These are phyloP conservation scores for Caenorhabditis uteleia DNA, from an alignment of 2,888 invertebrate genomes.

Conservation along the genomic window DNA sequence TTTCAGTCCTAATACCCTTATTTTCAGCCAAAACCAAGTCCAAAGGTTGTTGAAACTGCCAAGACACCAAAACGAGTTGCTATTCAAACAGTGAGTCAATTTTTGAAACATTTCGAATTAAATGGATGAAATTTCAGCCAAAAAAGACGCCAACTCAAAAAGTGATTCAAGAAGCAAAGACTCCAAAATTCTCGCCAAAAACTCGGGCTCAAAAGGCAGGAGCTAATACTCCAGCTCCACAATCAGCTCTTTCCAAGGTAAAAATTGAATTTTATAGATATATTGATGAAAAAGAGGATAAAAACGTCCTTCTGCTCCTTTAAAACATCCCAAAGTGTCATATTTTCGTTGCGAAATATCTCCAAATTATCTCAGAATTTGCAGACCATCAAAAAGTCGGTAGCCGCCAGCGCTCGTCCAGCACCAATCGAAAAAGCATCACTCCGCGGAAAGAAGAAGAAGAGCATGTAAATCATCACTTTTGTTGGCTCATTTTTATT, in stretches of 20 bases:
- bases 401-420: constrained; percentile 32
- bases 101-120: too few relatives aligned
- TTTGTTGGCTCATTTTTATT: background rate
- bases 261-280: too few relatives aligned
- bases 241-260: constrained; percentile 29
- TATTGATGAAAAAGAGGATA: too few relatives aligned
- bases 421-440: constrained; percentile 15
- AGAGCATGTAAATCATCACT: constrained; percentile 18
- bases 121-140: too few relatives aligned
- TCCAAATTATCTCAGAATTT: too few relatives aligned
- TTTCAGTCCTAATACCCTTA: too few relatives aligned
- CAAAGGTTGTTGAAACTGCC: background rate
- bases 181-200: constrained; percentile 30
- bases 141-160: constrained; percentile 9
- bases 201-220: constrained; percentile 33
- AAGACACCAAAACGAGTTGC: constrained; percentile 18
- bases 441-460: constrained; percentile 34
- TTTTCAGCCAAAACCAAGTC: too few relatives aligned
- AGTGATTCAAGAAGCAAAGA: constrained; percentile 5
- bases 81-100: too few relatives aligned
- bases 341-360: too few relatives aligned
- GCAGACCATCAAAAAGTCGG: constrained; percentile 30
- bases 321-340: too few relatives aligned
- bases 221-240: constrained; percentile 19
- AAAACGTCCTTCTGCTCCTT: too few relatives aligned